phyloP scores from a whole-genome alignment of 2,113 vertebrate genomes.

The Reinhardtius hippoglossoides region DNA sequence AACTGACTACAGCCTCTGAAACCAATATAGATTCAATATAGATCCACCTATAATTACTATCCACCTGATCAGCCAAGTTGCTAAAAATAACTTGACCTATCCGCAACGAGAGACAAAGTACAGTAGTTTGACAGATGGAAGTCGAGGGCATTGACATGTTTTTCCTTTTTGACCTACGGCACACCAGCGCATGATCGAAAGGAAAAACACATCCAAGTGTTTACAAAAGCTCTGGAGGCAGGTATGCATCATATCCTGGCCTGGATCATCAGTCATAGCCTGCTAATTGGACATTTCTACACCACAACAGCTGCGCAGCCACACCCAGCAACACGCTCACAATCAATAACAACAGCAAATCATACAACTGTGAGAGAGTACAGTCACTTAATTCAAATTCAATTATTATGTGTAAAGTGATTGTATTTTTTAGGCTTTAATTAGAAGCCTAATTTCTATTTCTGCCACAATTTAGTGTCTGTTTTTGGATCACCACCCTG shows the following conservation, averaged over 20 bases:
- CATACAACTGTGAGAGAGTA: constrained; percentile 10
- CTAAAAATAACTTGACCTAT: constrained; percentile 56
- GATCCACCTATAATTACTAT: constrained; percentile 1
- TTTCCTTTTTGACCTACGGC: constrained; percentile 69
- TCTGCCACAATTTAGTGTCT: constrained; percentile 36
- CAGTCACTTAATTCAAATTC: neutral
- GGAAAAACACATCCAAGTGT: constrained; percentile 76
- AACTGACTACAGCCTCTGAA: neutral
- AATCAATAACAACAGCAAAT: constrained; percentile 52
- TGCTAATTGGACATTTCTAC: constrained; percentile 67
- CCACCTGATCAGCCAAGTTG: constrained; percentile 5
- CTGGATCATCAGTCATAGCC: constrained; percentile 70
- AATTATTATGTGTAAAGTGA: constrained; percentile 22
- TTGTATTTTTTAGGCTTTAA: constrained; percentile 30
- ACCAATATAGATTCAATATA: constrained; percentile 29
- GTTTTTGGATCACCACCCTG: constrained; percentile 25
- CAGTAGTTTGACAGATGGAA: constrained; percentile 25
- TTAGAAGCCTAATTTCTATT: constrained; percentile 35
- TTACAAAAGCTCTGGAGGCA: constrained; percentile 78
- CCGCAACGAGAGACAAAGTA: constrained; percentile 34
- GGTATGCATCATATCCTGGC: constrained; percentile 81
- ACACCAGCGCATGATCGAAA: constrained; percentile 60
- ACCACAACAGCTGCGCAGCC: constrained; percentile 64
- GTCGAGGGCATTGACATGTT: constrained; percentile 54
- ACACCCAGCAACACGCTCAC: constrained; percentile 56